Base-by-base conservation (phyloP, 2,113 vertebrate species). In the Cavia porcellus region DNA sequence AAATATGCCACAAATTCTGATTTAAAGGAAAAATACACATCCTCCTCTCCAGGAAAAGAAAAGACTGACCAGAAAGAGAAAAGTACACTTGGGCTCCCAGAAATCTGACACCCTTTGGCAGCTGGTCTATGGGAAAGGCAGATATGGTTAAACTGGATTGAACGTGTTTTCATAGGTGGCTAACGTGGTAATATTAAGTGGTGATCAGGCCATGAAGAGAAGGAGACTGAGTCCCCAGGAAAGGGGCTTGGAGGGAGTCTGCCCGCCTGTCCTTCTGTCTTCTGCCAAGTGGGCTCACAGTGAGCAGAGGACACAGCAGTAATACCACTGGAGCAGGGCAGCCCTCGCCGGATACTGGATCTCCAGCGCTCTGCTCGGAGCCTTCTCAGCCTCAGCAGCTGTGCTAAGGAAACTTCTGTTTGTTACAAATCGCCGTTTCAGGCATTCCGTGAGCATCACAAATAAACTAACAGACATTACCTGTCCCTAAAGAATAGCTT, bases 51-150 rank as follows among this genome's bases (percentile, higher is more conserved):
- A 10, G 72, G 42, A 25, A 62, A 64, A 62, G 38, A 28, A 52
- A 74, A 66, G 2, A 35, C n/a, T 90, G 59, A 11, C 70, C 74
- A 28, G 38, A 93, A 50, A 38, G 35, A 81, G 66, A 74, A 35
- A 22, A 0, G n/a, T 3, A 13, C 38, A 52, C 45, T 32, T 0
- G n/a, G 1, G 17, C 38, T n/a, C 24, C 25, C 50, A 47, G 22
- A 88, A 59, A 50, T 1, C 0, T 0, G 24, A 55, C 22, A 5
- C 2, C 3, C 3, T 30, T 25, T 1, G 13, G 61, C 82, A 87
- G 70, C 32, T n/a, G 87, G 52, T 84, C 15, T 5, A 13, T 42
- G 42, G 50, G 57, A 13, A 90, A 61, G 61, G 20, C 32, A 47
- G 70, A 68, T 8, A 25, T 0, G 13, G 32, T 57, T 57, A 88